Percentiles rank a stretch among this genome's conserved stretches.
phyloP scores from a whole-genome alignment of 2,113 vertebrate genomes.

The Brachypodius melanocephalos region DNA sequence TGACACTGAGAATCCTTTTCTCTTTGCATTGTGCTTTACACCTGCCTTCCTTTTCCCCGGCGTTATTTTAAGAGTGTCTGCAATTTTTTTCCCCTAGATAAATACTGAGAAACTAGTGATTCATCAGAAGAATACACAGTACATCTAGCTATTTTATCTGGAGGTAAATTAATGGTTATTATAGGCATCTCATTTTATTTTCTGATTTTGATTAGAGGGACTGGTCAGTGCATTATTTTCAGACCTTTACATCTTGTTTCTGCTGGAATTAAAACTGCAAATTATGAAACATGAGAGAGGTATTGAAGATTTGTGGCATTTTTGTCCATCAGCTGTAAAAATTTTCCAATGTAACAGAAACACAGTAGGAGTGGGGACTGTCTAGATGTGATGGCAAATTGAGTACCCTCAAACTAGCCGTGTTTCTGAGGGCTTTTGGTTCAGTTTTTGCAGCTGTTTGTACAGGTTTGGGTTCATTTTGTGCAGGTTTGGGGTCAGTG shows the following conservation, averaged over 20 bases:
- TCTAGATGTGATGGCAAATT: neutral
- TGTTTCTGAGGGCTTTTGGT: fast-evolving
- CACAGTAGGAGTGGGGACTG: neutral
- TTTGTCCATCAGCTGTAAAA: neutral
- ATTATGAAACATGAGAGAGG: neutral
- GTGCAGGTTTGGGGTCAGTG: neutral
- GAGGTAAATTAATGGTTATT: neutral
- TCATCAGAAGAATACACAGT: neutral
- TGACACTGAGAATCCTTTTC: neutral
- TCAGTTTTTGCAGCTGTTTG: neutral
- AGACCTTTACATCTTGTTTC: neutral
- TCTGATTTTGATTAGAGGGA: neutral
- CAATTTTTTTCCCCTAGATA: neutral
- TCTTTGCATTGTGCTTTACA: neutral
- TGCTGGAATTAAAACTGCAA: neutral
- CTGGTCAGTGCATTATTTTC: neutral
- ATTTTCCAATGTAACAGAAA: neutral
- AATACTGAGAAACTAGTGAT: neutral
- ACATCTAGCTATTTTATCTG: neutral
- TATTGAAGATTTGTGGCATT: neutral
- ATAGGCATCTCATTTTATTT: neutral
- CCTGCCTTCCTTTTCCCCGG: neutral
- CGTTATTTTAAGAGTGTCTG: neutral
- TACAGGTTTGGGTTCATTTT: neutral
- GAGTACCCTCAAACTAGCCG: neutral